phyloP scores from a whole-genome alignment of 2,888 invertebrate species.

The Xestia c-nigrum region DNA sequence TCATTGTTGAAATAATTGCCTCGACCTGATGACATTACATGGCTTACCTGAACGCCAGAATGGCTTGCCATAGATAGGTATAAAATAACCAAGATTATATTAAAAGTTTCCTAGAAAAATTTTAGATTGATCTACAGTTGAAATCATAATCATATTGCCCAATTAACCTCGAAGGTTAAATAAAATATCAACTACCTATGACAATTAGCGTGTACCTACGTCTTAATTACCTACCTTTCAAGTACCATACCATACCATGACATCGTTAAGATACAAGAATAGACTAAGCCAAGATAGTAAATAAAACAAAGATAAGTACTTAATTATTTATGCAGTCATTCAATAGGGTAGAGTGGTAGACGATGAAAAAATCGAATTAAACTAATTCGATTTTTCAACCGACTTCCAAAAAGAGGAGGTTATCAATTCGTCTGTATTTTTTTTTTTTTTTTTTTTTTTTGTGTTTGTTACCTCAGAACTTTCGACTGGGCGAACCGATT shows the following conservation, averaged over 20 bases:
- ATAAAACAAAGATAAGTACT: neutral
- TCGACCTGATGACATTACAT: conserved; percentile 1
- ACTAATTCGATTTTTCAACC: no score
- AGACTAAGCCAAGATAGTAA: neutral
- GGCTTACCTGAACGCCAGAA: no score
- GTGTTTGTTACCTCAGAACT: no score
- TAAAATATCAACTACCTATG: neutral
- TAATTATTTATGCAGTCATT: no score
- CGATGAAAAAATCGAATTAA: no score
- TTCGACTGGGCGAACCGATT: no score
- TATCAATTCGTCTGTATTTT: no score
- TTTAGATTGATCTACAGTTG: neutral
- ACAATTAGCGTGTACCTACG: neutral
- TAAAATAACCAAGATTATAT: neutral
- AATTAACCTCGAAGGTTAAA: neutral
- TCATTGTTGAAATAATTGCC: conserved; percentile 1
- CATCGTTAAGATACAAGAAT: conserved; percentile 3
- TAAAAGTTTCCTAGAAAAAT: neutral
- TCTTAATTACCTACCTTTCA: neutral
- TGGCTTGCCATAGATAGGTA: neutral
- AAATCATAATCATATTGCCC: neutral
- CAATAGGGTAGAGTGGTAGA: no score
- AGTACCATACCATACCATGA: no score
- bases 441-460: no score
- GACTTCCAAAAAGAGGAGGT: no score